Evolutionary conservation across 2,113 vertebrate species (phyloP).

Genomic region (Saccopteryx leptura): DNA sequence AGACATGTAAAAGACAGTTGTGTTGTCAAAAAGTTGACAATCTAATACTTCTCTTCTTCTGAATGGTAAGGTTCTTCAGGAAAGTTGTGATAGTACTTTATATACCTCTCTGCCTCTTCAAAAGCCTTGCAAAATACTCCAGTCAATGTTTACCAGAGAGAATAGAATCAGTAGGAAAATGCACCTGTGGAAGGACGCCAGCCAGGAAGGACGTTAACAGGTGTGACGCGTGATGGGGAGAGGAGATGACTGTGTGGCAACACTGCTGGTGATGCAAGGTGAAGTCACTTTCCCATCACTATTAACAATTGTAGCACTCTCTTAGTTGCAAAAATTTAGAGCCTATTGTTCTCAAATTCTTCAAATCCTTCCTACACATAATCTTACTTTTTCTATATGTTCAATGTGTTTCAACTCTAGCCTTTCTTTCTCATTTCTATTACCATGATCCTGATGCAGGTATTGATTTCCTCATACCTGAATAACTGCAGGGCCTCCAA

Average conservation of each 20-base stretch:
- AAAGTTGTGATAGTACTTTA: background rate
- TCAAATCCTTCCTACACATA: background rate
- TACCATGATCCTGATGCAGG: background rate
- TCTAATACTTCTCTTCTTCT: background rate
- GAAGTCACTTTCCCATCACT: background rate
- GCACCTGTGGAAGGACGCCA: background rate
- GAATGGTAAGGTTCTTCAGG: background rate
- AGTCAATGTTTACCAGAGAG: background rate
- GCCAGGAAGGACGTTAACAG: background rate
- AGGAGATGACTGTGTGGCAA: background rate
- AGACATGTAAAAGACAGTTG: background rate
- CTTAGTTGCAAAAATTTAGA: background rate
- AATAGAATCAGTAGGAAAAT: background rate
- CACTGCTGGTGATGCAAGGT: background rate
- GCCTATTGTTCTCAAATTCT: background rate
- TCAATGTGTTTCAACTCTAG: background rate
- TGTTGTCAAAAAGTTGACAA: background rate
- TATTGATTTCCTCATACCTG: background rate
- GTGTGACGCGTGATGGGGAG: too few species aligned
- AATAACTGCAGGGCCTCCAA: background rate
- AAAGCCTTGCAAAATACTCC: background rate
- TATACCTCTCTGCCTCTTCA: background rate
- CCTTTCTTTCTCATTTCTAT: background rate
- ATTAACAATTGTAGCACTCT: background rate
- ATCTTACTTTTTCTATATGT: background rate